Evolutionary conservation across 2,113 vertebrate species (phyloP).

Genomic region (Trematocara nigrifrons): DNA sequence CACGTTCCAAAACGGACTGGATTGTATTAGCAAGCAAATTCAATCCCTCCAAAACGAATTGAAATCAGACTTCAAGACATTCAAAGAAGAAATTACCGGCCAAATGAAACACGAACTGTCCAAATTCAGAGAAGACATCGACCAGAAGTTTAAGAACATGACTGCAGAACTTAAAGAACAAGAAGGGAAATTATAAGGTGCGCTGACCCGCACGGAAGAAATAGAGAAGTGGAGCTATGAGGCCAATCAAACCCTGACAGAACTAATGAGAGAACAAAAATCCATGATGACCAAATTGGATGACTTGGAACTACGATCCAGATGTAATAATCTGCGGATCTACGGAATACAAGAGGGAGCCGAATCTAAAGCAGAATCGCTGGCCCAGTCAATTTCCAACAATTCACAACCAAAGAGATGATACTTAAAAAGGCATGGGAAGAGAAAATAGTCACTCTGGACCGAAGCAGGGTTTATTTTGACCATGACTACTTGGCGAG

Average conservation of each 20-base stretch:
- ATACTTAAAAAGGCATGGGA: neutral
- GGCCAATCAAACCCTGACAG: neutral
- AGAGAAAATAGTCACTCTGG: neutral
- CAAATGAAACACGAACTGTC: neutral
- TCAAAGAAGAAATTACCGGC: neutral
- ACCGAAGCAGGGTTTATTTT: neutral
- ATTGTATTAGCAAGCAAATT: neutral
- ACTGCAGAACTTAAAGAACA: neutral
- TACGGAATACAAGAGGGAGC: neutral
- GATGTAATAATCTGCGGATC: accelerated
- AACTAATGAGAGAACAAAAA: neutral
- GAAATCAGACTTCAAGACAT: neutral
- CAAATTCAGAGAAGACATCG: neutral
- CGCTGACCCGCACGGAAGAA: neutral
- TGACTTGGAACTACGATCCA: neutral
- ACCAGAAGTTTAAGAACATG: neutral
- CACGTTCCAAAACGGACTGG: accelerated
- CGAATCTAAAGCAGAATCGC: accelerated
- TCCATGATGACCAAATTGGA: neutral
- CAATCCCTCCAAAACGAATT: neutral
- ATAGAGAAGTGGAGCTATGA: neutral
- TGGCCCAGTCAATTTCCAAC: neutral
- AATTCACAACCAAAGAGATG: neutral
- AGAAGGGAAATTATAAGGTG: neutral
- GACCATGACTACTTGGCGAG: too few species aligned